Conservation (phyloP, 2,797 vertebrate genomes). For the Gymnothorax reevesii region DNA sequence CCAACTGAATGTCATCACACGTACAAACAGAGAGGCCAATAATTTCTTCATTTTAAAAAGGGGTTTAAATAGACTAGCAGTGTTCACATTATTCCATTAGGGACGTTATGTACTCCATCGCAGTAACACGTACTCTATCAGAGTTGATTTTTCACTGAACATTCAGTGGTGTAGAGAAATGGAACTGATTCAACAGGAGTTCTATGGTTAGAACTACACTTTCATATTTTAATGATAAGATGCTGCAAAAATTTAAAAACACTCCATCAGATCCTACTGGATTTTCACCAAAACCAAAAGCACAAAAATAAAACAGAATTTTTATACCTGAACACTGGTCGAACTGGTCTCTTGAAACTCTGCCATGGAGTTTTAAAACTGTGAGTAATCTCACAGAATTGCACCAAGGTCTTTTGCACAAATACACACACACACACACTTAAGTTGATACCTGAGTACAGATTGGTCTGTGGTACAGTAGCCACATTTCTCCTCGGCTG, state of each 20-base stretch:
- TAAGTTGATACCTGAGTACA: slow-evolving; percentile 78
- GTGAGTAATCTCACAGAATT: not conserved
- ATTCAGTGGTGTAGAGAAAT: not conserved
- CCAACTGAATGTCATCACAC: no score
- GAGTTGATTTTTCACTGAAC: not conserved
- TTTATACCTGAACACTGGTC: not conserved
- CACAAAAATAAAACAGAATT: no score
- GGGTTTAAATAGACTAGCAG: not conserved
- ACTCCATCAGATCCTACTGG: no score
- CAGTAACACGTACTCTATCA: not conserved
- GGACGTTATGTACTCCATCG: not conserved
- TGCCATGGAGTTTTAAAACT: not conserved
- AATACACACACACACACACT: not conserved
- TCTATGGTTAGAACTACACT: not conserved
- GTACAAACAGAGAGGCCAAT: not conserved
- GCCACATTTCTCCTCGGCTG: slow-evolving; percentile 82
- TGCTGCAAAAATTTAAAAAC: not conserved
- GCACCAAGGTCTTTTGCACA: not conserved
- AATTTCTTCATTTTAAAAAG: not conserved
- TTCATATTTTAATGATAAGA: not conserved
- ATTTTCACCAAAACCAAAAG: no score
- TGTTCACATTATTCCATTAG: not conserved
- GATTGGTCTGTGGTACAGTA: slow-evolving; percentile 75
- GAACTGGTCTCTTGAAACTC: not conserved
- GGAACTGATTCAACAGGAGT: not conserved